phyloP scores from a whole-genome alignment of 2,888 invertebrate species.

The Lottia scabra region DNA sequence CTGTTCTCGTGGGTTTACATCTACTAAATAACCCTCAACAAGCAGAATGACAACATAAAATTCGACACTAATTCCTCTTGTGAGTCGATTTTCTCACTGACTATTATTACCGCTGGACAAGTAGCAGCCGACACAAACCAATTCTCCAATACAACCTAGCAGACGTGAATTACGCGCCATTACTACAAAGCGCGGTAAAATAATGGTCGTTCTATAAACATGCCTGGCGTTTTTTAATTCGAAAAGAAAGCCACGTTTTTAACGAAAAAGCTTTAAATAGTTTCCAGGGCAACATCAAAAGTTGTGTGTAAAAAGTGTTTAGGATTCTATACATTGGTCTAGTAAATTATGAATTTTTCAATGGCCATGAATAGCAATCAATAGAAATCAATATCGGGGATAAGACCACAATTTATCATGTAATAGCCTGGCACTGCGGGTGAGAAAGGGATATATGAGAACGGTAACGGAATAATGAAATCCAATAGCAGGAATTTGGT shows the following conservation, averaged over 20 bases:
- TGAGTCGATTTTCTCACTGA: background rate
- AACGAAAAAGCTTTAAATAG: background rate
- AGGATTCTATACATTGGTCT: background rate
- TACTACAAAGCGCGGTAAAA: background rate
- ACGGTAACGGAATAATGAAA: background rate
- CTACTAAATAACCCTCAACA: too few species aligned
- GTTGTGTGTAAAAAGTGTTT: too few species aligned
- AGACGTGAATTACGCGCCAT: background rate
- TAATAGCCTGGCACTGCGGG: background rate
- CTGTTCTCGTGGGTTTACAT: too few species aligned
- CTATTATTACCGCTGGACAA: background rate
- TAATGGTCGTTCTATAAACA: too few species aligned
- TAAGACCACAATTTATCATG: background rate
- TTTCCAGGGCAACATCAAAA: background rate
- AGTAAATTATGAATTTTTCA: conserved; percentile 2
- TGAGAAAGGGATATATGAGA: background rate
- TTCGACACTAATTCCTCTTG: background rate
- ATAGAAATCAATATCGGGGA: background rate
- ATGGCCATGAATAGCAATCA: background rate
- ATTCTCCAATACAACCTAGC: background rate
- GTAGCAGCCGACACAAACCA: background rate
- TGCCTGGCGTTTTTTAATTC: too few species aligned
- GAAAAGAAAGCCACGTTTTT: too few species aligned
- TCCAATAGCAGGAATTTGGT: background rate
- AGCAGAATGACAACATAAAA: background rate